phyloP scores from a whole-genome alignment of 2,888 invertebrate genomes.

The Steinernema hermaphroditum region DNA sequence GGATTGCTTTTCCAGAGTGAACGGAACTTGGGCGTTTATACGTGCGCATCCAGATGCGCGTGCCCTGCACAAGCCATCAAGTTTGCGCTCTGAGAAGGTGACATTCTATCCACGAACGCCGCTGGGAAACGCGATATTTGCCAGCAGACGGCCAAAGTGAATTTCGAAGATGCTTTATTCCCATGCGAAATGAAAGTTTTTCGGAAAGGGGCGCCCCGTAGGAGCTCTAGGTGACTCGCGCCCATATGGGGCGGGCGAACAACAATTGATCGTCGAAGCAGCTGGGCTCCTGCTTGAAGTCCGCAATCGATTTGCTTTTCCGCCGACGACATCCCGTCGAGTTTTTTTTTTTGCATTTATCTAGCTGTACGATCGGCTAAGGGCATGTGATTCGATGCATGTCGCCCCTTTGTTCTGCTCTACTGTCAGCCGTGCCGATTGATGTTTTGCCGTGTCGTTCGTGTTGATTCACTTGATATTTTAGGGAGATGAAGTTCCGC shows the following conservation, averaged over 20 bases:
- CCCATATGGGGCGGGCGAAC: not conserved
- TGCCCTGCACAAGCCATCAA: constrained; percentile 37
- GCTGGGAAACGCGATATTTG: constrained; percentile 20
- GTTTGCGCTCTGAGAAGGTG: constrained; percentile 21
- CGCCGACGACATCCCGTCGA: not conserved
- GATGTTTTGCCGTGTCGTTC: no score
- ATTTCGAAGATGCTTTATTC: not conserved
- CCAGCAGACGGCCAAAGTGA: not conserved
- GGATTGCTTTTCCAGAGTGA: no score
- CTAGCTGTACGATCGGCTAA: no score
- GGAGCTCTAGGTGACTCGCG: not conserved
- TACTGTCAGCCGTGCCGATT: not conserved
- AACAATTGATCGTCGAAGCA: constrained; percentile 16
- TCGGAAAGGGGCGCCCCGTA: not conserved
- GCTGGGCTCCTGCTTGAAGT: constrained; percentile 12
- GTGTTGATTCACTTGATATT: no score
- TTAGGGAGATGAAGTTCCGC: constrained; percentile 4
- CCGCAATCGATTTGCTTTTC: constrained; percentile 5
- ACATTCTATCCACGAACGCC: constrained; percentile 29
- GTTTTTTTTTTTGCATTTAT: not conserved
- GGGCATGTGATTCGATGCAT: no score
- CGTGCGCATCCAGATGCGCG: constrained; percentile 38
- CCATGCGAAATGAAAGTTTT: constrained; percentile 15
- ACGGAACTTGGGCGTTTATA: no score
- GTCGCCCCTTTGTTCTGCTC: not conserved